Base-by-base conservation (phyloP, 2,113 vertebrate species). In the Brachyistius frenatus region DNA sequence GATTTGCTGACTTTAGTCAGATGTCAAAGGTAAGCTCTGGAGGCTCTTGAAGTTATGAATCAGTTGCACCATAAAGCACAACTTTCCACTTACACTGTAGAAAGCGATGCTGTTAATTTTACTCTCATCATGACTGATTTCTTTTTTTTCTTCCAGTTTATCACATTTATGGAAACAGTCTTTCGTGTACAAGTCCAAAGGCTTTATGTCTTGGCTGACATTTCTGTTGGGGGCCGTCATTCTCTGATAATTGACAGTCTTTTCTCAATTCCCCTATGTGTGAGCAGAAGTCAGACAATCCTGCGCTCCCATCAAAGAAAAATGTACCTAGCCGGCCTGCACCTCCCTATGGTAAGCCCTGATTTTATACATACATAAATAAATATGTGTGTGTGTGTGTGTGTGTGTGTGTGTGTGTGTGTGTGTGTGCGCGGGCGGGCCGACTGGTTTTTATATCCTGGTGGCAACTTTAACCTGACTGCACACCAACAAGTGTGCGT, bases 1-100 rank as follows among this genome's bases (percentile, higher is more conserved):
- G 96, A 77, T 99, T 99, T 88, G 97, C 97, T 4, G 97, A 99
- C 93, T 99, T 99, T 90, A 98, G 96, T 93, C 96, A 96, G 69
- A 98, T 99, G 97, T 96, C 97, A 81, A 97, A 99, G 97, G 98
- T 99, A 95, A 93, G 86, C 66, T 78, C 52, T 30, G n/a, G 62
- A 85, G 73, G 61, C 44, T 87, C 55, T 32, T 16, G 2, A 50
- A 68, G 71, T 86, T 81, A 78, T 87, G 47, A 84, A 83, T 66
- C 85, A 68, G 70, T 83, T 71, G 46, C 64, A 57, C 76, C 83
- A 88, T 74, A 76, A 89, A 86, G 67, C 83, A 61, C 72, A 9
- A 16, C 66, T 84, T 86, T 88, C 89, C 84, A 73, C 73, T 72
- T 8, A 33, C 16, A 47, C 61, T 66, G 54, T 61, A 71, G 23